Percentiles rank a stretch among this genome's conserved stretches.
Conservation (phyloP, 2,797 vertebrate species). For the Tachyglossus aculeatus region DNA sequence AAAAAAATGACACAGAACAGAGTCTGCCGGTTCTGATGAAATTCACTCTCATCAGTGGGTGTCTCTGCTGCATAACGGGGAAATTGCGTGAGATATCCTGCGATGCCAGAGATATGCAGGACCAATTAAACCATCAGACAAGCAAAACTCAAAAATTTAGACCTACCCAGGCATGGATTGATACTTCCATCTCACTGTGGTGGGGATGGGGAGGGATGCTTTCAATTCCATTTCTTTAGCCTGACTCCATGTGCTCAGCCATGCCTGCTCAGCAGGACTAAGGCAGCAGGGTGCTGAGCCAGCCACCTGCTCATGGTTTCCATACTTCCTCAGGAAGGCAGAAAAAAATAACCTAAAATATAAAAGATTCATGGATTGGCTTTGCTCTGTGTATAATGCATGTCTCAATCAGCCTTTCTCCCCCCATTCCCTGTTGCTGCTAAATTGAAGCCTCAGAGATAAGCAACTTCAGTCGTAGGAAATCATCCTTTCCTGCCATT, state of each 20-base stretch:
- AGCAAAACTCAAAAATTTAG: too few species aligned
- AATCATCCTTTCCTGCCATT: conserved; percentile 3
- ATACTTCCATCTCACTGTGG: too few species aligned
- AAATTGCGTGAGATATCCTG: neutral
- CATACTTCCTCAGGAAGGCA: neutral
- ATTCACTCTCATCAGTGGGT: neutral
- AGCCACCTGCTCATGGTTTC: conserved; percentile 2
- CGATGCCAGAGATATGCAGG: neutral
- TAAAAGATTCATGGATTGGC: neutral
- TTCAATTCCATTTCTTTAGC: neutral
- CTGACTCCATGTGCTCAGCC: neutral
- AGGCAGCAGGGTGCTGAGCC: too few species aligned
- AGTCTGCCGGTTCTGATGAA: neutral
- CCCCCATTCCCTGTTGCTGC: too few species aligned
- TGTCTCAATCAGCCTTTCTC: too few species aligned
- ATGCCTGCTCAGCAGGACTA: neutral
- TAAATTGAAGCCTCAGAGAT: conserved; percentile 6
- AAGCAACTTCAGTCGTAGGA: conserved; percentile 6
- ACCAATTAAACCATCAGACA: neutral
- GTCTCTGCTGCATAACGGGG: neutral
- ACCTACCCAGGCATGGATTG: too few species aligned
- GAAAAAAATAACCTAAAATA: neutral
- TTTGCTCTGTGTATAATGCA: too few species aligned
- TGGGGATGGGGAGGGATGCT: too few species aligned
- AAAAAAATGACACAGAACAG: neutral